Evolutionary conservation across 2,113 vertebrate genomes (phyloP), one percentile per base, ranked within the genome.

Genomic region (Thoracochromis brauschi): DNA sequence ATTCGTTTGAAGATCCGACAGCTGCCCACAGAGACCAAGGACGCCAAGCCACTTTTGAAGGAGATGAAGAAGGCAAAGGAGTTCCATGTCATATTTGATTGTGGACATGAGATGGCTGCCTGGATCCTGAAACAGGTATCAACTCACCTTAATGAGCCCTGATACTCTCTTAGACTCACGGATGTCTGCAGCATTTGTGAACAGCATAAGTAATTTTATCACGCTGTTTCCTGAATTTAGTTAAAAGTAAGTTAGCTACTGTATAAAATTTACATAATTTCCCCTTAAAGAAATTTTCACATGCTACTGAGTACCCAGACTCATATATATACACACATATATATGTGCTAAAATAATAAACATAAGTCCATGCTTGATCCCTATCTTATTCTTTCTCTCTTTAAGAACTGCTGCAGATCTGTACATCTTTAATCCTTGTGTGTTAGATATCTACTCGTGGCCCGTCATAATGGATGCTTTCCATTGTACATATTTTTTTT

Each of bases 21-120:
- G 95, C 95, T 99, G 87, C 97, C 98, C 93, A 97, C 97, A 71
- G 98, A 99, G 94, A 99, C 97, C 51, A 99, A 99, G 94, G 98
- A 99, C 93, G 98, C 98, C 96, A 99, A 99, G 94, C 98, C 98
- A 38, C 97, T 99, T 92, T 96, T 99, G 90, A 99, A 99, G 89
- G 98, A 99, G 94, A 99, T 99, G 98, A 99, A 99, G 96, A 98
- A 98, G 96, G 97, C 98, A 13, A 99, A 99, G 88, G 98, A 99
- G 93, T 99, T 99, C 92, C 98, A 99, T 16, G 98, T 99, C 68
- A 99, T 99, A 94, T 99, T 99, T 93, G 98, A 99, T 93, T 99
- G 98, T 87, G 97, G 98, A 88, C 98, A 99, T 89, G 98, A 99
- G 95, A 99, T 99, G 98, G 98, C 98, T 89, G 98, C 98, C 40